These are phyloP conservation scores for Aradophagus sp. DNA, from an alignment of 1,140 invertebrate genomes.

Conservation along the genomic window DNA sequence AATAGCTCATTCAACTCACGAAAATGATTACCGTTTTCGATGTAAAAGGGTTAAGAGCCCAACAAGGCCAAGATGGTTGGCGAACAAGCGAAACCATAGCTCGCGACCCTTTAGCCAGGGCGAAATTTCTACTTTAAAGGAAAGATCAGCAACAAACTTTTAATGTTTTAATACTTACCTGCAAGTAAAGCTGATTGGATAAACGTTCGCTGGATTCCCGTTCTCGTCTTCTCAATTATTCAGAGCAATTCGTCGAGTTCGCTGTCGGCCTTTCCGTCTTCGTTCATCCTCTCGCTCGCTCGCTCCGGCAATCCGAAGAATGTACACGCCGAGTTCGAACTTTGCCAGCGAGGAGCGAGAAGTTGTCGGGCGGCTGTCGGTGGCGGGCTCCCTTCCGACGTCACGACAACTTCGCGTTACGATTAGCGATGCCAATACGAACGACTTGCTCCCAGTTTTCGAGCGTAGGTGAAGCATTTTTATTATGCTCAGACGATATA, in stretches of 20 bases:
- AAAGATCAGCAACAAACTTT: conserved; percentile 48
- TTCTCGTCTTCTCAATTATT: conserved; percentile 62
- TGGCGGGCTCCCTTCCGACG: conserved; percentile 13
- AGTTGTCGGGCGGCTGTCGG: conserved; percentile 37
- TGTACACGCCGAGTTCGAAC: conserved; percentile 53
- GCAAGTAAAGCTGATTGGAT: conserved; percentile 56
- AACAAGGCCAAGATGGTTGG: no score
- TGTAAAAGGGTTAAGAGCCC: no score
- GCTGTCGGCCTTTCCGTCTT: conserved; percentile 39
- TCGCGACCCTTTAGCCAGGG: no score
- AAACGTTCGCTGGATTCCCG: conserved; percentile 59
- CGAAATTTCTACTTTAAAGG: conserved; percentile 25
- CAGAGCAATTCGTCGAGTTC: conserved; percentile 59
- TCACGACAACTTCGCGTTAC: no score
- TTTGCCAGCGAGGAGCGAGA: conserved; percentile 23
- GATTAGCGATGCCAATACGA: no score
- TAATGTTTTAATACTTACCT: conserved; percentile 52
- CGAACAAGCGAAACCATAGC: no score
- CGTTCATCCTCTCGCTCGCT: conserved; percentile 21
- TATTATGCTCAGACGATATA: no score
- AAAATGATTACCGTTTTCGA: no score
- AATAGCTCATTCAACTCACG: no score
- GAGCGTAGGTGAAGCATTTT: no score
- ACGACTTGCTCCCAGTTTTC: no score
- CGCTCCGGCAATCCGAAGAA: conserved; percentile 53